Base-by-base conservation (phyloP, 1,140 invertebrate genomes). In the Maniola jurtina region DNA sequence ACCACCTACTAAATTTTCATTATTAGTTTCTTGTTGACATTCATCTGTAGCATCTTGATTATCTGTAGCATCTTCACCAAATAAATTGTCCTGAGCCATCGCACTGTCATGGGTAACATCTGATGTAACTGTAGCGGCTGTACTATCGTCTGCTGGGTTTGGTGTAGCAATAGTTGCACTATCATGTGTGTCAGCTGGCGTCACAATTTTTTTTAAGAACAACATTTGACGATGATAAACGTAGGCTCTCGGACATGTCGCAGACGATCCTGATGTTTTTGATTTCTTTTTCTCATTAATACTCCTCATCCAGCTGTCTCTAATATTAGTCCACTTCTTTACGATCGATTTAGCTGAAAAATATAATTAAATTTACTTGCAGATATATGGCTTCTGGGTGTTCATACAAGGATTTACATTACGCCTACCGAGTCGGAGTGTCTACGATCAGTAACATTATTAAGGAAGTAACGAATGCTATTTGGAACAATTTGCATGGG, bases 351-450 rank as follows among this genome's bases (percentile, higher is more conserved):
- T 50, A 6, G 4, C 47, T 50, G 14, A 50, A 50, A 25, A 4
- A 50, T 6, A 10, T 50, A 50, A 50, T 16, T 15, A 50, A 50
- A 16, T 6, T 50, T 61, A 64, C 69, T 71, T 57, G 3, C 66
- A 75, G 69, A 59, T 75, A 71, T 70, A 55, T 64, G 54, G 66
- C 69, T 58, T 75, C 69, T 47, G 72, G 70, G 40, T 75, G 72
- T 71, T 71, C 66, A 75, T 75, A 54, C 61, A 71, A 67, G 55
- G 69, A 75, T 64, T 40, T 75, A 67, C 61, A 71, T 71, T 75
- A 75, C 66, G 45, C 57, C 62, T 75, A 69, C 58, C 62, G 69
- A 64, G 72, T 75, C n/a, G 72, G 69, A 47, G 64, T 71, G 42
- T 66, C 69, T 11, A 71, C 66, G 52, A 66, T 75, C 47, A 71